A percentile compares a stretch with the other conserved stretches of the same genome.
Evolutionary conservation across 2,797 vertebrate species (phyloP).

Genomic region (Heteromormyrus szaboi): DNA sequence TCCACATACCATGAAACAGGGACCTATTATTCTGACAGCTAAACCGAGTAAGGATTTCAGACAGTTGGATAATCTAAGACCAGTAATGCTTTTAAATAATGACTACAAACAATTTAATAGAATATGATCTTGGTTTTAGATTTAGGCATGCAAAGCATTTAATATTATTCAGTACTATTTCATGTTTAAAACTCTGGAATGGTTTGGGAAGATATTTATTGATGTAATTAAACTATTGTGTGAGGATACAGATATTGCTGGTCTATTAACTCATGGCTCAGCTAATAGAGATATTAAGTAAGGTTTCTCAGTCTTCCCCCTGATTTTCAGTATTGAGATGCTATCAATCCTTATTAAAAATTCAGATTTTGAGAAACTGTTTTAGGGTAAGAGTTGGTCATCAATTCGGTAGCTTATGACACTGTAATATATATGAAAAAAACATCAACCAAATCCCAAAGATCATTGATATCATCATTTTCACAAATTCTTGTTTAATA

Average conservation of each 20-base stretch:
- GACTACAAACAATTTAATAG: not conserved
- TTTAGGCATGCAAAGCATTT: no score
- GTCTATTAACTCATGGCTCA: not conserved
- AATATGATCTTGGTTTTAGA: not conserved
- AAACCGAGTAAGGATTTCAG: slow-evolving; percentile 2
- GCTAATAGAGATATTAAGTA: not conserved
- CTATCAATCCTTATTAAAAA: not conserved
- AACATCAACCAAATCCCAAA: no score
- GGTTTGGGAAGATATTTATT: not conserved
- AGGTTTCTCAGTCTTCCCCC: not conserved
- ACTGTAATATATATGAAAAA: not conserved
- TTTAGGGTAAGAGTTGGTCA: not conserved
- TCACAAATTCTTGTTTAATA: not conserved
- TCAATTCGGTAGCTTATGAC: not conserved
- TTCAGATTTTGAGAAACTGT: slow-evolving; percentile 4
- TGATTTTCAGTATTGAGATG: slow-evolving; percentile 2
- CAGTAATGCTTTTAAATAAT: slow-evolving; percentile 8
- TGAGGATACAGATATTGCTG: not conserved
- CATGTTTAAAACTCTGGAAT: not conserved
- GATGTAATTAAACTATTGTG: not conserved
- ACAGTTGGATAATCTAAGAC: not conserved
- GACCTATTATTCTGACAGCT: not conserved
- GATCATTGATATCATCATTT: not conserved
- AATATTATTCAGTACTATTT: no score
- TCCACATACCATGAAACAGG: slow-evolving; percentile 15